Evolutionary conservation across 1,140 invertebrate species (phyloP).

Genomic region (Sycophaga agraensis): DNA sequence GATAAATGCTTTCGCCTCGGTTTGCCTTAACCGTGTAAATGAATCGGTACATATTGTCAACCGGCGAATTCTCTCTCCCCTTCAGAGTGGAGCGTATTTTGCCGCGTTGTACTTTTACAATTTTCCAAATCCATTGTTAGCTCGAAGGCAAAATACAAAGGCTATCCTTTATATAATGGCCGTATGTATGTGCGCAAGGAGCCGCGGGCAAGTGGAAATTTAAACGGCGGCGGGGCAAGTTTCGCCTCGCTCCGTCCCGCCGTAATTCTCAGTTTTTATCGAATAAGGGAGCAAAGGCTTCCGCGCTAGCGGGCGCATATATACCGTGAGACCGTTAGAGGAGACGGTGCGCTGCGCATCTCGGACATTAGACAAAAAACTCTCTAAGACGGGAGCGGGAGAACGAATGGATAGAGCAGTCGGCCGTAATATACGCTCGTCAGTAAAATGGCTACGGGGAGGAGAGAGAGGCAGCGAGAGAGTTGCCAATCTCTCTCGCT

Average conservation of each 20-base stretch:
- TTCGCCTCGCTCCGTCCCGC: not conserved
- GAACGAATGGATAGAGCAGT: slow-evolving; percentile 23
- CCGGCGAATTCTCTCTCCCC: too few relatives aligned
- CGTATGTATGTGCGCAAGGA: too few relatives aligned
- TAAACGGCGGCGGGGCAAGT: slow-evolving; percentile 8
- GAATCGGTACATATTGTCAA: too few relatives aligned
- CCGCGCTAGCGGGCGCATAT: not conserved
- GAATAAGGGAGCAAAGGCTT: not conserved
- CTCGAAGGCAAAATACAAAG: too few relatives aligned
- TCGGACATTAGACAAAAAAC: slow-evolving; percentile 16
- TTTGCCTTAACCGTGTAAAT: too few relatives aligned
- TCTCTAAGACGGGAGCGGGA: not conserved
- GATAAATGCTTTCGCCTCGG: too few relatives aligned
- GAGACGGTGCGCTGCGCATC: not conserved
- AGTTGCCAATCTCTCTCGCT: not conserved
- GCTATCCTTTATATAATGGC: too few relatives aligned
- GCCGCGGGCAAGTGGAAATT: slow-evolving; percentile 6
- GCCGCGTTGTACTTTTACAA: too few relatives aligned
- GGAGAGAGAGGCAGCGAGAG: too few relatives aligned
- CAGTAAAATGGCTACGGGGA: slow-evolving; percentile 14
- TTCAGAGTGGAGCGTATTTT: too few relatives aligned
- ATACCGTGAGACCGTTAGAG: not conserved
- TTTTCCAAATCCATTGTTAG: too few relatives aligned
- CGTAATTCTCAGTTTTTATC: slow-evolving; percentile 21
- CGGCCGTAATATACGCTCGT: slow-evolving; percentile 15